Evolutionary conservation across 2,888 invertebrate genomes (phyloP).

Genomic region (Campoletis raptor): DNA sequence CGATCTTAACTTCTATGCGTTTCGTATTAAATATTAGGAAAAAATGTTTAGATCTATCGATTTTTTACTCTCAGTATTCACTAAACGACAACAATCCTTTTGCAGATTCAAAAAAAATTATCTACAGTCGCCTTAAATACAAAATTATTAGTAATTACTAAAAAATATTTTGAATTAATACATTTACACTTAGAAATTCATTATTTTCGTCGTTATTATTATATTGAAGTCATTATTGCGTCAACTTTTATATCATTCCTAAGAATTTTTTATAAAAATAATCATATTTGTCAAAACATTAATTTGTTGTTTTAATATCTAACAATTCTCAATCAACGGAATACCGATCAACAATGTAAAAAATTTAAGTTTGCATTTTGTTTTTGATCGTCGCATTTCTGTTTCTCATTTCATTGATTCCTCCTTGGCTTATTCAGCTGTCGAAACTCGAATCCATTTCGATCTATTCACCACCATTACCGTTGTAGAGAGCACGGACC

Average conservation of each 20-base stretch:
- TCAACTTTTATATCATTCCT: not conserved
- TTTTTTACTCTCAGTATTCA: not conserved
- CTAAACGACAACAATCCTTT: not conserved
- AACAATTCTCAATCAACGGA: not conserved
- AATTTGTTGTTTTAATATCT: not conserved
- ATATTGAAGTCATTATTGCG: no score
- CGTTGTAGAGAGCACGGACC: not conserved
- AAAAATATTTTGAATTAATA: no score
- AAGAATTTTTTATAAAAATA: not conserved
- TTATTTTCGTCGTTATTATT: no score
- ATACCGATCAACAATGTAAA: not conserved
- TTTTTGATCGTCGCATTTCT: not conserved
- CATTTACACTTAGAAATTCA: no score
- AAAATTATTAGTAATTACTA: no score
- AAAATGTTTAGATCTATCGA: no score
- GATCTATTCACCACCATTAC: not conserved
- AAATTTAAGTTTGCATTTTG: not conserved
- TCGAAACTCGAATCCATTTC: conserved; percentile 14
- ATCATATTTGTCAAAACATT: not conserved
- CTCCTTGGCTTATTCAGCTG: not conserved
- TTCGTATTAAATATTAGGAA: not conserved
- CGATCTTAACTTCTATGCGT: not conserved
- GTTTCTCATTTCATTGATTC: not conserved
- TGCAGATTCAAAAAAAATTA: not conserved
- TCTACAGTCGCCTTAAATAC: no score